phyloP scores from a whole-genome alignment of 2,797 vertebrate genomes.

The Cossypha caffra region DNA sequence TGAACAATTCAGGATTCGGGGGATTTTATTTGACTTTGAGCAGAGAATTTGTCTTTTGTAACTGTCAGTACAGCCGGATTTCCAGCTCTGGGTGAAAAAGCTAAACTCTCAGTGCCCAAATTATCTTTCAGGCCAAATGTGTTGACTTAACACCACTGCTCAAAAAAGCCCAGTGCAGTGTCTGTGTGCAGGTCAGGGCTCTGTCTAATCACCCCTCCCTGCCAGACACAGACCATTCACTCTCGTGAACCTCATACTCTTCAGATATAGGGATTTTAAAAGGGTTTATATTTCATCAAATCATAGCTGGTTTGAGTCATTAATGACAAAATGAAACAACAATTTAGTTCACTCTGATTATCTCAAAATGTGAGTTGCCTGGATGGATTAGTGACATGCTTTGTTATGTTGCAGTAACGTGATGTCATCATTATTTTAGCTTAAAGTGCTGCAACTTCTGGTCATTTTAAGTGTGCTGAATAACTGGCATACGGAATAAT shows the following conservation, averaged over 20 bases:
- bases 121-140: background rate
- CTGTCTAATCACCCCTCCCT: background rate
- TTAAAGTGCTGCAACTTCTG: background rate
- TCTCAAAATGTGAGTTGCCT: background rate
- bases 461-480: background rate
- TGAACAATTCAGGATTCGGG: background rate
- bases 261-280: background rate
- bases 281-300: background rate
- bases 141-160: background rate
- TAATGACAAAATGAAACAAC: background rate
- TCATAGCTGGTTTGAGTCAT: background rate
- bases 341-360: background rate
- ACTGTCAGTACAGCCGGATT: background rate
- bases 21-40: background rate
- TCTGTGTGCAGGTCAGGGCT: background rate
- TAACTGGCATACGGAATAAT: background rate
- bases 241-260: background rate
- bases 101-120: background rate
- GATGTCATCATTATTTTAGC: background rate
- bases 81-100: background rate
- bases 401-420: background rate
- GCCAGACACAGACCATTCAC: background rate
- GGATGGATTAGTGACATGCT: background rate
- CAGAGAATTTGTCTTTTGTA: background rate
- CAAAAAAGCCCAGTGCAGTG: background rate